These are phyloP conservation scores for Unio delphinus DNA, from an alignment of 2,888 invertebrate genomes.

Conservation along the genomic window DNA sequence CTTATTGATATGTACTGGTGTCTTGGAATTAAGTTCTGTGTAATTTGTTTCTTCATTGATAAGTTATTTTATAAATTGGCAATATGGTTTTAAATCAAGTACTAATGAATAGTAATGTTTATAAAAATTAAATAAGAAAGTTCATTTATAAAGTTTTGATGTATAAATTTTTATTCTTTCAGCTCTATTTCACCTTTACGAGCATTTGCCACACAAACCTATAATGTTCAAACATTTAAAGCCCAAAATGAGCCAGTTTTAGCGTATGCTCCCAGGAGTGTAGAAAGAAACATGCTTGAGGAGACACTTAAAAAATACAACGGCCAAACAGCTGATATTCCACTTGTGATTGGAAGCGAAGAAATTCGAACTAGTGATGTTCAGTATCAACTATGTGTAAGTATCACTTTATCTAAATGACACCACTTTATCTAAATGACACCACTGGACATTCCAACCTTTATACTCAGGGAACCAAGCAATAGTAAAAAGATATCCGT, in stretches of 20 bases:
- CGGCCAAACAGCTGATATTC: slow-evolving; percentile 85
- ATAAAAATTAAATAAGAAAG: too few relatives aligned
- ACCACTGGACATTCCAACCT: too few relatives aligned
- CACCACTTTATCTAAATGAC: too few relatives aligned
- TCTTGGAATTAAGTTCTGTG: too few relatives aligned
- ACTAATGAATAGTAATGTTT: too few relatives aligned
- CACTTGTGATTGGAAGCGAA: slow-evolving; percentile 96
- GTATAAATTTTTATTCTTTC: background rate
- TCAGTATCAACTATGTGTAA: slow-evolving; percentile 80
- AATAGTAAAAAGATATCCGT: too few relatives aligned
- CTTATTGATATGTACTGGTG: too few relatives aligned
- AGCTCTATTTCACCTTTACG: slow-evolving; percentile 10
- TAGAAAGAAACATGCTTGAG: slow-evolving; percentile 83
- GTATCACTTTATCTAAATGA: slow-evolving; percentile 7
- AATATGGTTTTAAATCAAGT: too few relatives aligned
- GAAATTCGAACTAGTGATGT: slow-evolving; percentile 83
- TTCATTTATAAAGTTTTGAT: too few relatives aligned
- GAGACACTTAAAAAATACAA: slow-evolving; percentile 80
- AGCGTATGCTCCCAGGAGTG: slow-evolving; percentile 86
- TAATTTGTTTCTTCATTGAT: too few relatives aligned
- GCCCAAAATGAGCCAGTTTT: slow-evolving; percentile 73
- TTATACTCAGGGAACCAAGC: too few relatives aligned
- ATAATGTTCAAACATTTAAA: slow-evolving; percentile 34
- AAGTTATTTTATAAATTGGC: too few relatives aligned
- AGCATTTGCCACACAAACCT: slow-evolving; percentile 11